Conservation (phyloP, 2,888 invertebrate genomes). For the Diarsia dahlii region DNA sequence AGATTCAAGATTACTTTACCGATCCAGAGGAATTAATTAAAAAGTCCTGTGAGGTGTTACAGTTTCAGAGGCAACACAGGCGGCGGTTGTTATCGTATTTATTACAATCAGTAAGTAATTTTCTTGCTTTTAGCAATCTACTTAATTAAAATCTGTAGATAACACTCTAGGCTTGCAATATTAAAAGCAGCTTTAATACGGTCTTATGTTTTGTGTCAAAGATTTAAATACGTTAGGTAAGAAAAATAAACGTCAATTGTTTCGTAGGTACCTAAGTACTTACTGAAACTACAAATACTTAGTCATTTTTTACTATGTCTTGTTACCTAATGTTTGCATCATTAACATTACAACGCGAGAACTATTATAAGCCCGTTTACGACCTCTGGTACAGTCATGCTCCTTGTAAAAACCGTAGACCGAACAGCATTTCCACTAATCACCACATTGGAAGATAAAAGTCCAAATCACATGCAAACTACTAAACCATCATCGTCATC, state of each 20-base stretch:
- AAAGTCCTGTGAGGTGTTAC: slow-evolving; percentile 86
- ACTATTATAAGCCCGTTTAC: slow-evolving; percentile 21
- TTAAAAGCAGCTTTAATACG: background rate
- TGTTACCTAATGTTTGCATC: slow-evolving; percentile 12
- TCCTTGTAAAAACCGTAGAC: background rate
- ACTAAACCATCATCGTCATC: background rate
- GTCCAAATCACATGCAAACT: background rate
- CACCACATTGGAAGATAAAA: background rate
- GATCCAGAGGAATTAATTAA: slow-evolving; percentile 88
- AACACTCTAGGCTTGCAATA: background rate
- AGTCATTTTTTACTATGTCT: slow-evolving; percentile 2
- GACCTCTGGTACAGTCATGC: too few species aligned
- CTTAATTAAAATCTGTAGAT: slow-evolving; percentile 17
- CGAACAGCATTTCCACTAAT: background rate
- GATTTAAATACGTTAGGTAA: too few species aligned
- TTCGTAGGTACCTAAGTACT: background rate
- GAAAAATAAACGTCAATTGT: slow-evolving; percentile 3
- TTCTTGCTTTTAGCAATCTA: slow-evolving; percentile 19
- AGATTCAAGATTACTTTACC: slow-evolving; percentile 89
- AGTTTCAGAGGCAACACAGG: slow-evolving; percentile 88
- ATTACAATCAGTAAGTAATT: slow-evolving; percentile 84
- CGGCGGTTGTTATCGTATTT: slow-evolving; percentile 86
- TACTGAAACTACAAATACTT: slow-evolving; percentile 1
- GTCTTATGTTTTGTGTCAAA: background rate
- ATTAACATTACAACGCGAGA: slow-evolving; percentile 8